phyloP scores from a whole-genome alignment of 2,888 invertebrate species.

The Tubulanus polymorphus region DNA sequence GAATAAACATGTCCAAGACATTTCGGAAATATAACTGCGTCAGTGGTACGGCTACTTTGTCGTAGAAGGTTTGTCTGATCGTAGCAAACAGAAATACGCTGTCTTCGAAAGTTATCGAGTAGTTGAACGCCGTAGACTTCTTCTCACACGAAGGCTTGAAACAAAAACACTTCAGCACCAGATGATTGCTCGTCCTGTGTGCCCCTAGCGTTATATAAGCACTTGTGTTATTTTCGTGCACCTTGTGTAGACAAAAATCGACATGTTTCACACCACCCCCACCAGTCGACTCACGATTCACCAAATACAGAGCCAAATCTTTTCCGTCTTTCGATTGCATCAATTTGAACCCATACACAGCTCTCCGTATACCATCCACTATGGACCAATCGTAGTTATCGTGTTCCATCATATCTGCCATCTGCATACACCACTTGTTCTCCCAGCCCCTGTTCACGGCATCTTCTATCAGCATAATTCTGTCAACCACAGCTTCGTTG shows the following conservation, averaged over 20 bases:
- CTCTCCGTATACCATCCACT: neutral
- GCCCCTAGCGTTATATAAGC: neutral
- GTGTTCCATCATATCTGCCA: neutral
- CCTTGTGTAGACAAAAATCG: constrained; percentile 1
- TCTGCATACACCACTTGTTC: neutral
- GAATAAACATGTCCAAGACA: neutral
- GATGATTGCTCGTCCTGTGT: neutral
- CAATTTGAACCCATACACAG: neutral
- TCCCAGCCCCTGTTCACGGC: neutral
- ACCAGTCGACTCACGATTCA: neutral
- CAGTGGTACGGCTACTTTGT: neutral
- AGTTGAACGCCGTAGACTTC: neutral
- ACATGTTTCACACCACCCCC: neutral
- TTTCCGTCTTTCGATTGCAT: constrained; percentile 2
- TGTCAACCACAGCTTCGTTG: neutral
- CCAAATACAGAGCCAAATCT: neutral
- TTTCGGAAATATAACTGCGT: constrained; percentile 1
- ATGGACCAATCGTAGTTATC: neutral
- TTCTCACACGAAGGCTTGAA: neutral
- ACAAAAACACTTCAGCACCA: constrained; percentile 1
- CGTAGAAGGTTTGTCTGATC: neutral
- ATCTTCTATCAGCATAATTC: constrained; percentile 1
- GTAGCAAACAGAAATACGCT: neutral
- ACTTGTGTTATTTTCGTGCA: neutral
- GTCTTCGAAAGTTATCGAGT: constrained; percentile 1